These are phyloP conservation scores for Hassar affinis DNA, from an alignment of 2,113 vertebrate genomes.

Conservation along the genomic window DNA sequence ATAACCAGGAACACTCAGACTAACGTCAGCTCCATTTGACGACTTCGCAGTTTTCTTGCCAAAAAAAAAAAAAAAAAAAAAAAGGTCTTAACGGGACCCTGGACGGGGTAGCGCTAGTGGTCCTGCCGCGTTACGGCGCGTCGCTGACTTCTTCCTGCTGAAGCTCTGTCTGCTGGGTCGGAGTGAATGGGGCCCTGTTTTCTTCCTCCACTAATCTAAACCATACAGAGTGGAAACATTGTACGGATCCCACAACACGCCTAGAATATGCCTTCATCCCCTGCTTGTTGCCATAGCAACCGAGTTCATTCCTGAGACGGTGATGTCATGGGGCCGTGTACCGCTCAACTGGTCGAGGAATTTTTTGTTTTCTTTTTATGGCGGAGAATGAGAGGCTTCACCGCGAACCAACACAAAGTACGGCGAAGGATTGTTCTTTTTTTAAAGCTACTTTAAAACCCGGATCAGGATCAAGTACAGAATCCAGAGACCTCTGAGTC, in stretches of 20 bases:
- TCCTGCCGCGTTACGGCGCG: neutral
- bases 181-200: conserved; percentile 14
- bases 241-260: conserved; percentile 43
- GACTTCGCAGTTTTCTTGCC: neutral
- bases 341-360: neutral
- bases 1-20: neutral
- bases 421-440: neutral
- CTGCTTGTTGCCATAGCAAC: conserved; percentile 60
- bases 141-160: neutral
- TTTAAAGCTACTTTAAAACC: no score
- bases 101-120: neutral
- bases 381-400: neutral
- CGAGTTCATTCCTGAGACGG: conserved; percentile 45
- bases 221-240: conserved; percentile 31
- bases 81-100: no score
- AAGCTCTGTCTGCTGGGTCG: conserved; percentile 9
- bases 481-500: no score
- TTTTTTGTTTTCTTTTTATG: neutral
- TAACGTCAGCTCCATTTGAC: neutral
- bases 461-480: no score
- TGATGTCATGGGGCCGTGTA: conserved; percentile 52
- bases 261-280: conserved; percentile 39
- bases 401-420: conserved; percentile 4
- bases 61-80: neutral
- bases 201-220: conserved; percentile 37